phyloP scores from a whole-genome alignment of 2,888 invertebrate genomes.

The Volucella zonaria region DNA sequence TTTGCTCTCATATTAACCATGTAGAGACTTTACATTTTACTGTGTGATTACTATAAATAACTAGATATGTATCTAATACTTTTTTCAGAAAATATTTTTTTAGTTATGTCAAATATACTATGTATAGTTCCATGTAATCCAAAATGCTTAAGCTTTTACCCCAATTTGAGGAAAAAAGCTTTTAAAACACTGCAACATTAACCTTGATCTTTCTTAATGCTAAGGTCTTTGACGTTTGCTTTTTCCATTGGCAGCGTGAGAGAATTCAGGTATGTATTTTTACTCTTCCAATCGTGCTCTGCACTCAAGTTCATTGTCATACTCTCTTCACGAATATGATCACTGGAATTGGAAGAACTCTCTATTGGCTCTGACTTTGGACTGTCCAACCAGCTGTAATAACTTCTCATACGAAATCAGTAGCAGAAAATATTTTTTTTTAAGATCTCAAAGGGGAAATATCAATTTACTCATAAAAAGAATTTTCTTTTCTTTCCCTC shows the following conservation, averaged over 20 bases:
- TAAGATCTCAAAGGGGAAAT: constrained; percentile 40
- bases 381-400: not conserved
- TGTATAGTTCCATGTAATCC: not conserved
- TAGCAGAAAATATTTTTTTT: constrained; percentile 56
- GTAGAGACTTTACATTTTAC: too few species aligned
- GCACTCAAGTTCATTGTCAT: not conserved
- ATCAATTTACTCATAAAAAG: constrained; percentile 20
- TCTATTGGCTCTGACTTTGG: not conserved
- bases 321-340: not conserved
- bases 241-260: constrained; percentile 35
- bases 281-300: constrained; percentile 26
- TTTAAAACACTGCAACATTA: constrained; percentile 31
- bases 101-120: not conserved
- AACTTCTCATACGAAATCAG: constrained; percentile 25
- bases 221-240: constrained; percentile 65
- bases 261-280: constrained; percentile 7
- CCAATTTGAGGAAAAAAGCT: constrained; percentile 17
- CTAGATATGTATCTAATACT: too few species aligned
- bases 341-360: constrained; percentile 3
- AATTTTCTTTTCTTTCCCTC: constrained; percentile 45
- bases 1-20: too few species aligned
- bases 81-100: too few species aligned
- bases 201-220: constrained; percentile 72
- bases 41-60: too few species aligned
- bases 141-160: not conserved